Conservation (phyloP, 2,113 vertebrate genomes). For the Arothron firmamentum region DNA sequence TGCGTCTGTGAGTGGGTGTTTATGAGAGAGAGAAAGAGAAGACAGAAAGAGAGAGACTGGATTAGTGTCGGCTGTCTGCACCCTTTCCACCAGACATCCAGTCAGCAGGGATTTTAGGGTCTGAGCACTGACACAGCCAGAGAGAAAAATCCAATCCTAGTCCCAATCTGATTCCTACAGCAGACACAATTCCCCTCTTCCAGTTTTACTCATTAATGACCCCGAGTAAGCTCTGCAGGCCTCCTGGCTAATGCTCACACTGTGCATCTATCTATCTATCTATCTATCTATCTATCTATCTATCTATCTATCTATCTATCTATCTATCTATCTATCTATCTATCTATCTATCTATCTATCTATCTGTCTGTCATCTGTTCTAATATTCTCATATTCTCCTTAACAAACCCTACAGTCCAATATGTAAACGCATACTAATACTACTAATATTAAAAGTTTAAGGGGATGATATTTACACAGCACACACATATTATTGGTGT, state of each 20-base stretch:
- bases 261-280: not conserved
- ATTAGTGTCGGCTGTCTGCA: constrained; percentile 70
- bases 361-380: too few relatives aligned
- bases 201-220: constrained; percentile 14
- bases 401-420: not conserved
- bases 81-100: constrained; percentile 63
- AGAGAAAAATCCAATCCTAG: constrained; percentile 37
- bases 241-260: not conserved
- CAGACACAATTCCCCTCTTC: constrained; percentile 24
- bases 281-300: not conserved
- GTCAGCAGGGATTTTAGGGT: constrained; percentile 69
- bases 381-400: too few relatives aligned
- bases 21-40: constrained; percentile 25
- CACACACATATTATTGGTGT: too few relatives aligned
- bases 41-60: constrained; percentile 35
- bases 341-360: not conserved
- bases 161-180: constrained; percentile 33
- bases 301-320: not conserved
- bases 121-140: constrained; percentile 39
- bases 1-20: constrained; percentile 9
- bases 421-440: not conserved
- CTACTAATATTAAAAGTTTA: too few relatives aligned
- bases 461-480: too few relatives aligned
- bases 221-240: not conserved
- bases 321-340: constrained; percentile 6